Evolutionary conservation across 2,888 invertebrate genomes (phyloP).

Genomic region (Sepioteuthis lessoniana): DNA sequence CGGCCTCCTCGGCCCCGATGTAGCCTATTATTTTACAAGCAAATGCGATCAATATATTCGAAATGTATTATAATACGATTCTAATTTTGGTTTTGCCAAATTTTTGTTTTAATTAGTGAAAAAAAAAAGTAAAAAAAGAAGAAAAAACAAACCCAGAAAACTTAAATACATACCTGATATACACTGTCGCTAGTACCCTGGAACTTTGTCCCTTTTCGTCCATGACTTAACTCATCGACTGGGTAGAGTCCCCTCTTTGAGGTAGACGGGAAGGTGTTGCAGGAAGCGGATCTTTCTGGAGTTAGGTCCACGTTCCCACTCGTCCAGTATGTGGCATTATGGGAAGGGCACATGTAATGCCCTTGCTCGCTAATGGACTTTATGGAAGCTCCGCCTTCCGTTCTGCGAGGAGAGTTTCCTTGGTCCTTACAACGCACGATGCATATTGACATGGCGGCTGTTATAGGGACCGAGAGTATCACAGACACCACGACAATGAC

Average conservation of each 20-base stretch:
- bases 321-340: background rate
- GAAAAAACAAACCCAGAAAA: too few relatives aligned
- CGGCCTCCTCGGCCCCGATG: too few relatives aligned
- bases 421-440: conserved; percentile 12
- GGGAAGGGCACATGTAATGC: conserved; percentile 9
- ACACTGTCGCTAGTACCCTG: conserved; percentile 10
- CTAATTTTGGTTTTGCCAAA: too few relatives aligned
- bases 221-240: conserved; percentile 33
- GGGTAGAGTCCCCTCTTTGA: conserved; percentile 23
- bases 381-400: background rate
- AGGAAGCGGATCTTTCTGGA: background rate
- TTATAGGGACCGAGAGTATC: background rate
- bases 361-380: background rate
- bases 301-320: background rate
- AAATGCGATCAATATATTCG: too few relatives aligned
- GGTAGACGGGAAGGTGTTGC: conserved; percentile 33
- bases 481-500: conserved; percentile 14
- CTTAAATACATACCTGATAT: background rate
- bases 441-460: background rate
- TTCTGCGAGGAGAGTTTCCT: background rate
- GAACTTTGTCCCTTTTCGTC: conserved; percentile 10
- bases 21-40: too few relatives aligned
- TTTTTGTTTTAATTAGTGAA: too few relatives aligned
- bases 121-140: too few relatives aligned
- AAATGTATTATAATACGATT: too few relatives aligned